These are phyloP conservation scores for Pyrrhia umbra DNA, from an alignment of 2,888 invertebrate genomes.

Conservation along the genomic window DNA sequence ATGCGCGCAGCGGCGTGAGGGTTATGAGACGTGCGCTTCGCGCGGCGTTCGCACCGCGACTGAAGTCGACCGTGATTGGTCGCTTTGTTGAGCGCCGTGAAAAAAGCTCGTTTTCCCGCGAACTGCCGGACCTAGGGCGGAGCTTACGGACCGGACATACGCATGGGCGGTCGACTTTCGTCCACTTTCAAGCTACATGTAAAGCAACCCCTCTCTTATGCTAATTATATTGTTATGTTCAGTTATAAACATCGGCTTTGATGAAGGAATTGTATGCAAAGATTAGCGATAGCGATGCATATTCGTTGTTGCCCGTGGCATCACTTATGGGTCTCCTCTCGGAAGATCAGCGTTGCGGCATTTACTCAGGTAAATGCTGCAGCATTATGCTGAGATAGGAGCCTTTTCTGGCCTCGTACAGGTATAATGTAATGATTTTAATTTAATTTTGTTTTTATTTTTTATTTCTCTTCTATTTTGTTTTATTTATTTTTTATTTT, in stretches of 20 bases:
- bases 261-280: conserved; percentile 9
- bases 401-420: no score
- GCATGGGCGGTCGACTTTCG: conserved; percentile 68
- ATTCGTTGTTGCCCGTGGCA: no score
- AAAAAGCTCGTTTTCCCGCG: conserved; percentile 80
- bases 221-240: conserved; percentile 28
- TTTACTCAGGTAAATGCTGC: no score
- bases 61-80: conserved; percentile 70
- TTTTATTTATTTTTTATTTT: no score
- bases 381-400: no score
- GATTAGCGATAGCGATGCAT: conserved; percentile 3
- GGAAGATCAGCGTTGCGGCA: no score
- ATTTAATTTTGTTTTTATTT: no score
- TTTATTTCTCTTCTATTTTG: no score
- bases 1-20: conserved; percentile 43
- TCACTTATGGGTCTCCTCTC: no score
- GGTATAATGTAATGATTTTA: no score
- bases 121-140: conserved; percentile 77
- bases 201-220: conserved; percentile 32
- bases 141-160: conserved; percentile 73
- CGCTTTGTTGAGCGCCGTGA: conserved; percentile 57
- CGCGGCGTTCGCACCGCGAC: conserved; percentile 78
- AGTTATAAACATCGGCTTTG: conserved; percentile 25
- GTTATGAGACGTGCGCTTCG: conserved; percentile 55
- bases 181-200: conserved; percentile 44